Percentiles rank a stretch among this genome's conserved stretches.
Conservation (phyloP, 2,113 vertebrate species). For the Caloenas nicobarica region DNA sequence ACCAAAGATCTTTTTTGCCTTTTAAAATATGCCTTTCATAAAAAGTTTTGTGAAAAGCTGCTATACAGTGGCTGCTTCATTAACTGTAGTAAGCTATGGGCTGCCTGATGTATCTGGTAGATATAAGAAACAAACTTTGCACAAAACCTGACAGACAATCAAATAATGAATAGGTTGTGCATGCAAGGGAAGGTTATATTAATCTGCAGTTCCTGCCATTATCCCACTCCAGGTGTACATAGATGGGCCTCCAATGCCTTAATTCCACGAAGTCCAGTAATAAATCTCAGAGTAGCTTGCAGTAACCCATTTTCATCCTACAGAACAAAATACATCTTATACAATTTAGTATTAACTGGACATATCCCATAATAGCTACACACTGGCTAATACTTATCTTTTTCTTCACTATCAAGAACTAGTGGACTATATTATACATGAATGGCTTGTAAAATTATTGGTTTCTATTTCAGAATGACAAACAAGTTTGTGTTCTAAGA, state of each 20-base stretch:
- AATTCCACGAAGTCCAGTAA: not conserved
- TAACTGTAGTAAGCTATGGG: not conserved
- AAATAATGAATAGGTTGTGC: not conserved
- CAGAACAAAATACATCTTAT: not conserved
- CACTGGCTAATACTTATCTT: not conserved
- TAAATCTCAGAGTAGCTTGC: constrained; percentile 5
- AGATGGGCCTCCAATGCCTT: not conserved
- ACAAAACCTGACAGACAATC: not conserved
- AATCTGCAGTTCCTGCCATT: not conserved
- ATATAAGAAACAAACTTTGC: not conserved
- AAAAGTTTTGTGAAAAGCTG: not conserved
- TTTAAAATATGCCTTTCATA: not conserved
- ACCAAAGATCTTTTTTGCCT: not conserved
- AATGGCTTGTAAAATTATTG: constrained; percentile 30
- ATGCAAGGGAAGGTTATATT: not conserved
- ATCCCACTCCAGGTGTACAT: not conserved
- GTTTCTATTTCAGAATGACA: not conserved
- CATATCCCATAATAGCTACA: not conserved
- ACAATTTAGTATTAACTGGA: not conserved
- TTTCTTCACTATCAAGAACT: not conserved
- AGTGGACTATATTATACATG: constrained; percentile 45
- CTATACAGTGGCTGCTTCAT: not conserved
- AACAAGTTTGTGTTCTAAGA: not conserved
- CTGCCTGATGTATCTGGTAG: not conserved
- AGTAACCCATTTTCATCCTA: constrained; percentile 28